A percentile compares a stretch with the other conserved stretches of the same genome.
Conservation (phyloP, 2,113 vertebrate genomes). For the Catharus bicknelli region DNA sequence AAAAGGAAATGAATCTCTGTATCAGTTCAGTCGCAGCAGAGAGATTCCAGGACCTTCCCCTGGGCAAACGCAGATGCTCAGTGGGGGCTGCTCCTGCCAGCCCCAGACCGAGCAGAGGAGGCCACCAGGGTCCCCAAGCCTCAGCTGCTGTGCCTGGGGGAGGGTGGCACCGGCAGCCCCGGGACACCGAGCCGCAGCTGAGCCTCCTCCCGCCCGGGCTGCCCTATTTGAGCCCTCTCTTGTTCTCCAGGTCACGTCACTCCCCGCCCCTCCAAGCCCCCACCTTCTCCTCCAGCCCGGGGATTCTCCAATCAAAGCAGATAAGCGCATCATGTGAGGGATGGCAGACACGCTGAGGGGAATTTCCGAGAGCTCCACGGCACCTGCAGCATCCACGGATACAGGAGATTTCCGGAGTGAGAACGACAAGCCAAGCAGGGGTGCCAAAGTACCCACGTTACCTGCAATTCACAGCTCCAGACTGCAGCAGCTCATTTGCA, state of each 20-base stretch:
- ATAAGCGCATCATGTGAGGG: neutral
- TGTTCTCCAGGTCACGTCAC: neutral
- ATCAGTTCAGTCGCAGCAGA: neutral
- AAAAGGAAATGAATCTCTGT: neutral
- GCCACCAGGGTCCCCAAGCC: neutral
- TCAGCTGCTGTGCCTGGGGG: neutral
- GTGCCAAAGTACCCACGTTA: neutral
- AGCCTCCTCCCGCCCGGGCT: neutral
- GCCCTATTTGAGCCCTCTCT: neutral
- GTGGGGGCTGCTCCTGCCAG: neutral
- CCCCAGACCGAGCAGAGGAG: neutral
- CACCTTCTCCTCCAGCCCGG: neutral
- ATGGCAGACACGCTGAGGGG: neutral
- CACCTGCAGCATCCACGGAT: neutral
- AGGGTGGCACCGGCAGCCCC: neutral
- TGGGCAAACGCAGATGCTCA: neutral
- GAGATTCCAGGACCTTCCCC: neutral
- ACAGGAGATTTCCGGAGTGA: neutral
- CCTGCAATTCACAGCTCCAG: conserved; percentile 8
- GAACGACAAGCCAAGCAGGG: neutral
- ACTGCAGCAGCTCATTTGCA: conserved; percentile 56
- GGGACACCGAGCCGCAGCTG: neutral
- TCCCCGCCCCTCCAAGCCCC: neutral
- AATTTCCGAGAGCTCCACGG: conserved; percentile 33
- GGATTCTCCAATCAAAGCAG: conserved; percentile 35